phyloP scores from a whole-genome alignment of 2,888 invertebrate species.

The Limnephilus auricula region DNA sequence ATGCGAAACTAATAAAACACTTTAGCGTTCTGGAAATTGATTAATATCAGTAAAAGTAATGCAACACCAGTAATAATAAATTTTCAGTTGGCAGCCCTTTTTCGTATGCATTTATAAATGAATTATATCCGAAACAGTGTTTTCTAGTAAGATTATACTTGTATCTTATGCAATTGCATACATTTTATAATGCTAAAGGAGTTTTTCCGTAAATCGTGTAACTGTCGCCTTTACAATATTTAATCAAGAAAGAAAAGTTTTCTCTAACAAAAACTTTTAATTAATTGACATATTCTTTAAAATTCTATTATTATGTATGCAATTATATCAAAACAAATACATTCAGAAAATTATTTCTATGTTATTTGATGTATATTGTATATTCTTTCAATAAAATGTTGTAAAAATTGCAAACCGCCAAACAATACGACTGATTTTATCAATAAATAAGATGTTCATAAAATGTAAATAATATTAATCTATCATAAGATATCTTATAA shows the following conservation, averaged over 20 bases:
- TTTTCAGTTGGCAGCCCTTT: neutral
- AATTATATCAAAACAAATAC: constrained; percentile 7
- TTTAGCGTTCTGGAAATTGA: too few relatives aligned
- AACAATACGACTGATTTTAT: constrained; percentile 37
- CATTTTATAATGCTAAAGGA: constrained; percentile 25
- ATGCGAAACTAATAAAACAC: too few relatives aligned
- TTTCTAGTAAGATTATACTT: constrained; percentile 20
- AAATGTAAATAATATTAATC: constrained; percentile 5
- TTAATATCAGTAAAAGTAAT: neutral
- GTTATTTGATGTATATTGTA: neutral
- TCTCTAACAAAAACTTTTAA: constrained; percentile 26
- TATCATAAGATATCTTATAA: neutral
- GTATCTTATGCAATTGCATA: constrained; percentile 40
- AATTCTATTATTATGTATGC: constrained; percentile 3
- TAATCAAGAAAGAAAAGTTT: constrained; percentile 13
- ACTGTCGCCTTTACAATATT: constrained; percentile 8
- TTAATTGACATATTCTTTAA: constrained; percentile 39
- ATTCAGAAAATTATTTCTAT: neutral
- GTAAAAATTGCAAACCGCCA: constrained; percentile 16
- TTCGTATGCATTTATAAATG: neutral
- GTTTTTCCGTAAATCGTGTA: neutral
- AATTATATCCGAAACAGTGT: neutral
- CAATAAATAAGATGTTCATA: constrained; percentile 11
- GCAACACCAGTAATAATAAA: neutral
- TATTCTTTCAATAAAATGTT: neutral